Evolutionary conservation across 35 echinoderm and acorn worm species (phyloP), one percentile per base, ranked within the genome.

Genomic region (Apostichopus parvimensis): DNA sequence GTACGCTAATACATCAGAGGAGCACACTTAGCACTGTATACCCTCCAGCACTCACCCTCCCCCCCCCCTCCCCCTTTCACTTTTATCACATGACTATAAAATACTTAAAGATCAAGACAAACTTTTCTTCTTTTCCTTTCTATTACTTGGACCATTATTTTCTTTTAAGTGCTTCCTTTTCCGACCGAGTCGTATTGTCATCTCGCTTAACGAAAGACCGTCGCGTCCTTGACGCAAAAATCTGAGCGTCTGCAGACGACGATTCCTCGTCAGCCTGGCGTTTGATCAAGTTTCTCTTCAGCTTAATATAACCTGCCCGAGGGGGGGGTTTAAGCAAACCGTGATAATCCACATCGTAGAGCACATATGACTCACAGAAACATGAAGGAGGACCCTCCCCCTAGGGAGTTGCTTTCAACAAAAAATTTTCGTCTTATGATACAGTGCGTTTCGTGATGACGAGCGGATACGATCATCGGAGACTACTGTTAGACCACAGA

Each of bases 241-340:
- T 75, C 71, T 4, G 17, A 20, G 6, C 71, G 71, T 22, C 7
- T 75, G 71, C 71, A 1, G 21, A 75, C 15, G 64, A 68, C 64
- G 64, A 75, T 75, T 75, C 71, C 5, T 22, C 71, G 20, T 7
- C 71, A 14, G 71, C 20, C 71, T 21, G 71, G 57, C 56, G 57
- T 84, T 84, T 84, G 81, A 84, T 84, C 81, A 84, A 84, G 81
- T 84, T 84, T 84, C 81, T 58, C 58, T 45, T 45, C 54, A 5
- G 55, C 81, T 84, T n/a, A 58, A 58, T 84, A 58, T 15, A 55
- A 45, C 34, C 20, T 52, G 81, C 81, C 81, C 53, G 17, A 45
- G 81, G 81, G 81, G 81, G 7, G 81, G 81, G 18, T 84, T 83
- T 75, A n/a, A 15, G 81, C 56, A 84, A 84, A 84, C 81, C 57